phyloP scores from a whole-genome alignment of 2,113 vertebrate genomes.

The Mormoops blainvillei region DNA sequence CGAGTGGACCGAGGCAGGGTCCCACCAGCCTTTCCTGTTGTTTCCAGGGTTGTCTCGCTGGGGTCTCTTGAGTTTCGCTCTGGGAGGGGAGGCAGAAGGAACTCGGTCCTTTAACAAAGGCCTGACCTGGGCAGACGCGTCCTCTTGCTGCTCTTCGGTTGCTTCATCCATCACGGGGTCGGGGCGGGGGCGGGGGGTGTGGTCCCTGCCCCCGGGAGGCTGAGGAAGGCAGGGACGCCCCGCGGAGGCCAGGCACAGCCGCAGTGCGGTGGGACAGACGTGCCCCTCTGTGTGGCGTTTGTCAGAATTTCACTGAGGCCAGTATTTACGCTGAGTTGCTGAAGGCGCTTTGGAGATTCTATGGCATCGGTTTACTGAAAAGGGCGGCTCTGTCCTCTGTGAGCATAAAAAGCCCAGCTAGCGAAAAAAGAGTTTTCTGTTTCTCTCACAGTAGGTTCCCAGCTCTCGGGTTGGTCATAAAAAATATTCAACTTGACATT shows the following conservation, averaged over 20 bases:
- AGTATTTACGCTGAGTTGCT: not conserved
- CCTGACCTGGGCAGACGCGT: rapidly evolving
- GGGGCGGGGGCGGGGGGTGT: not conserved
- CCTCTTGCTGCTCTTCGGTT: not conserved
- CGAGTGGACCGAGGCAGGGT: rapidly evolving
- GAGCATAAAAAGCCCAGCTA: not conserved
- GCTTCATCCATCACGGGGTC: rapidly evolving
- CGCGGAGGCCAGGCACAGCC: rapidly evolving
- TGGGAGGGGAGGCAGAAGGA: not conserved
- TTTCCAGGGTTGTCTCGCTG: not conserved
- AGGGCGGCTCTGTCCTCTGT: not conserved
- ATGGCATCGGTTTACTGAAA: not conserved
- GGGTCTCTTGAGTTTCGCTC: not conserved
- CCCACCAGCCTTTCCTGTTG: not conserved
- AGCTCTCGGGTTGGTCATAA: not conserved
- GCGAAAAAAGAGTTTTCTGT: not conserved
- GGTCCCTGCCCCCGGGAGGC: too few relatives aligned
- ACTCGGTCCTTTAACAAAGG: not conserved
- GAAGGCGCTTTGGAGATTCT: not conserved
- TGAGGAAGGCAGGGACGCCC: rapidly evolving
- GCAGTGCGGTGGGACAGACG: rapidly evolving
- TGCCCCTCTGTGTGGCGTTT: rapidly evolving
- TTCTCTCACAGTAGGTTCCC: not conserved
- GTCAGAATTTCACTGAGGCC: rapidly evolving
- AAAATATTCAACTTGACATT: not conserved